Evolutionary conservation across 2,797 vertebrate species (phyloP).

Genomic region (Sparidentex hasta): DNA sequence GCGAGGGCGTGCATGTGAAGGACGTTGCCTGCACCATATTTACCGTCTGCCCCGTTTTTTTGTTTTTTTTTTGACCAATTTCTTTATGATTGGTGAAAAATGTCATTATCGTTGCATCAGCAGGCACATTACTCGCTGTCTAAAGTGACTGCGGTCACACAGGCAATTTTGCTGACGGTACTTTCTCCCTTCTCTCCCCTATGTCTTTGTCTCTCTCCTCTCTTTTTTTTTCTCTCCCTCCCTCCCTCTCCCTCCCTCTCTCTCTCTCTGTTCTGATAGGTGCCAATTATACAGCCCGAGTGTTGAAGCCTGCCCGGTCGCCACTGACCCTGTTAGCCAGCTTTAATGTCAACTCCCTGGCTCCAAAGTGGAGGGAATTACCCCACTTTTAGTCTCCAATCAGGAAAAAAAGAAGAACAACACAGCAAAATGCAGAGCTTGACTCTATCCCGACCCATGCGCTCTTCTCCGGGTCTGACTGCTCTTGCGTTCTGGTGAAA

Average conservation of each 20-base stretch:
- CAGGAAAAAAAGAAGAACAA: slow-evolving; percentile 67
- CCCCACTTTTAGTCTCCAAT: slow-evolving; percentile 81
- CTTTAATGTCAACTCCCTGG: slow-evolving; percentile 83
- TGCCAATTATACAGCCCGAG: slow-evolving; percentile 80
- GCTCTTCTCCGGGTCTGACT: slow-evolving; percentile 52
- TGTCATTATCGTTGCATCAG: slow-evolving; percentile 75
- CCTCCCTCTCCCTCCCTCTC: slow-evolving; percentile 72
- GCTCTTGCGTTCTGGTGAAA: slow-evolving; percentile 70
- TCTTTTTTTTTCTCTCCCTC: slow-evolving; percentile 42
- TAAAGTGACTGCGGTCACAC: slow-evolving; percentile 78
- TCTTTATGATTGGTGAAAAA: slow-evolving; percentile 63
- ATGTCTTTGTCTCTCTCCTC: slow-evolving; percentile 75
- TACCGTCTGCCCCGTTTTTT: slow-evolving; percentile 63
- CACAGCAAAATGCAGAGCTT: slow-evolving; percentile 72
- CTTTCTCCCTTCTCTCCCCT: slow-evolving; percentile 75
- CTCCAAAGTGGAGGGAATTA: slow-evolving; percentile 86
- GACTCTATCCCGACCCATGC: slow-evolving; percentile 59
- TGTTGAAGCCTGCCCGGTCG: slow-evolving; percentile 79
- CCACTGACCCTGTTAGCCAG: slow-evolving; percentile 80
- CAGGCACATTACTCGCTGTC: slow-evolving; percentile 69
- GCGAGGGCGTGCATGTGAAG: slow-evolving; percentile 53
- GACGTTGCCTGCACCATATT: slow-evolving; percentile 55
- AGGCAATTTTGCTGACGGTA: slow-evolving; percentile 82
- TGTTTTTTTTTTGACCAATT: slow-evolving; percentile 45
- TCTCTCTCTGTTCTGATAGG: slow-evolving; percentile 83